Conservation (phyloP, 1,140 invertebrate genomes). For the Gryllus bimaculatus region DNA sequence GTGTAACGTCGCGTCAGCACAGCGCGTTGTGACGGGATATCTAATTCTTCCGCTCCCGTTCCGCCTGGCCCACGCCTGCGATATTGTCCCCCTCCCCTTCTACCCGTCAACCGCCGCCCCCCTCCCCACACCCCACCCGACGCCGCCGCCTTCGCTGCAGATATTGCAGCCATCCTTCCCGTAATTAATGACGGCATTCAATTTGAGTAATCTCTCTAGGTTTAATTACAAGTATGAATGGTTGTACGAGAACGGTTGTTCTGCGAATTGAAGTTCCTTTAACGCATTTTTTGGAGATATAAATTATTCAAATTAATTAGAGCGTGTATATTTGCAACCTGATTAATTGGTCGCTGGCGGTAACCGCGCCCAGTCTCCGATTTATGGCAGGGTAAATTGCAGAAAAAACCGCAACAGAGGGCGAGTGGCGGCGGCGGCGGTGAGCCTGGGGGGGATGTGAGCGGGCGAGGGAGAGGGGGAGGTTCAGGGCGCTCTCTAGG, state of each 20-base stretch:
- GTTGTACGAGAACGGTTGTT: slow-evolving; percentile 1
- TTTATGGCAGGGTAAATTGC: not conserved
- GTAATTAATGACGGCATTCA: not conserved
- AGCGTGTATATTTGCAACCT: not conserved
- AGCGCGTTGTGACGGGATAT: too few species aligned
- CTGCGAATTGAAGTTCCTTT: slow-evolving; percentile 1
- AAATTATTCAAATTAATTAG: slow-evolving; percentile 6
- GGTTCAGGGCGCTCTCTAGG: too few species aligned
- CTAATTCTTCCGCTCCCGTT: too few species aligned
- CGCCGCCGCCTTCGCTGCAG: not conserved
- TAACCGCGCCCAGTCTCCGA: not conserved
- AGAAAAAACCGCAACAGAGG: not conserved
- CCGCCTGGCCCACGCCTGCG: too few species aligned
- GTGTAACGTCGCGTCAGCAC: too few species aligned
- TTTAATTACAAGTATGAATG: slow-evolving; percentile 6
- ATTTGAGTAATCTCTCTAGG: not conserved
- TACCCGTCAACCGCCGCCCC: too few species aligned
- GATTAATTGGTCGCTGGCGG: not conserved
- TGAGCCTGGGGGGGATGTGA: too few species aligned
- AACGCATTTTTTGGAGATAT: slow-evolving; percentile 5
- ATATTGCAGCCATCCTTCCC: not conserved
- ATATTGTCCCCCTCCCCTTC: too few species aligned
- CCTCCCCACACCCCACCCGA: too few species aligned
- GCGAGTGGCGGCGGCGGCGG: too few species aligned
- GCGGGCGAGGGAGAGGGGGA: too few species aligned